Conservation (phyloP, 2,113 vertebrate species). For the Nettapus auritus region DNA sequence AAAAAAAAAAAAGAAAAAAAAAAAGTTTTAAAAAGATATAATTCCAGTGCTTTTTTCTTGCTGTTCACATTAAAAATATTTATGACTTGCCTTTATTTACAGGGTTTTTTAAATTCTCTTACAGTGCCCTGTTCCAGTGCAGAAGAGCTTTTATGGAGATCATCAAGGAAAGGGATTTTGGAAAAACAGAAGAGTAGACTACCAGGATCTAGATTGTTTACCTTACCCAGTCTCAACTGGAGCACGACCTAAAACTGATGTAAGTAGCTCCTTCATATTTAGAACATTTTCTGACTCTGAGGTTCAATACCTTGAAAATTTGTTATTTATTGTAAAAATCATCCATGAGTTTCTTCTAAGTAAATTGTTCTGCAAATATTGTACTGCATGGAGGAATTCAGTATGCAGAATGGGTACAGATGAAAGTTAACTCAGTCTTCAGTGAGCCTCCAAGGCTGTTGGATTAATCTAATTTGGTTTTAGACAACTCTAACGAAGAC, state of each 20-base stretch:
- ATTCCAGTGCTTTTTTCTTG: background rate
- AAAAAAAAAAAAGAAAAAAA: background rate
- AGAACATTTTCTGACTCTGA: background rate
- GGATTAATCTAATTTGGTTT: background rate
- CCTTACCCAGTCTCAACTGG: constrained; percentile 65
- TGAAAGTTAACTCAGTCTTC: background rate
- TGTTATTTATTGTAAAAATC: background rate
- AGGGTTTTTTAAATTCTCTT: constrained; percentile 67
- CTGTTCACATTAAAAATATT: constrained; percentile 22
- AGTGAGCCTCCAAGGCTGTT: background rate
- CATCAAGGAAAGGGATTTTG: constrained; percentile 51
- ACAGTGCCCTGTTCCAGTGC: constrained; percentile 72
- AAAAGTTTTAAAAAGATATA: background rate
- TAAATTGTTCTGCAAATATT: background rate
- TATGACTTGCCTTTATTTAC: constrained; percentile 54
- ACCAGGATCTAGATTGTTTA: constrained; percentile 58
- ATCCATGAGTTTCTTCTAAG: background rate
- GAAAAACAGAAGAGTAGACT: constrained; percentile 62
- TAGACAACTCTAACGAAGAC: background rate
- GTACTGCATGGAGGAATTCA: background rate
- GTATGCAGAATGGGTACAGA: background rate
- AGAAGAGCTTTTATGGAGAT: constrained; percentile 54
- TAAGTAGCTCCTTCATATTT: constrained; percentile 64
- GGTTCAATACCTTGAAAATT: background rate
- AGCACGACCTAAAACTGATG: constrained; percentile 74